Percentiles rank a stretch among this genome's conserved stretches.
Evolutionary conservation across 2,113 vertebrate genomes (phyloP).

Genomic region (Physeter macrocephalus): DNA sequence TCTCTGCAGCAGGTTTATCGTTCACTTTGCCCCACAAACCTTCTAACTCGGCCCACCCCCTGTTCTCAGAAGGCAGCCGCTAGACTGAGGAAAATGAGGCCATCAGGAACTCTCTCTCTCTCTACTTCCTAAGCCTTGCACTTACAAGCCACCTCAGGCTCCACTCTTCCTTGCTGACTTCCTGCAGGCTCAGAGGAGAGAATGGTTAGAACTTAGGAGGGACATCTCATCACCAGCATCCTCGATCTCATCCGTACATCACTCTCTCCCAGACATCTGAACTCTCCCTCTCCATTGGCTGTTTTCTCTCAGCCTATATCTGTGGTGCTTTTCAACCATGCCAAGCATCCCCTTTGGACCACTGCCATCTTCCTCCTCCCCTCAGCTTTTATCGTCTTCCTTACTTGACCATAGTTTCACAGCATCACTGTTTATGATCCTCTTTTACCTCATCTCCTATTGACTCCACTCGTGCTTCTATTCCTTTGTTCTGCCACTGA

Average conservation of each 20-base stretch:
- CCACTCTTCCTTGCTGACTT: not conserved
- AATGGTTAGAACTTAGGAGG: no score
- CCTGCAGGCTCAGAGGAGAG: not conserved
- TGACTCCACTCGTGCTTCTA: not conserved
- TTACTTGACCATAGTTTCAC: not conserved
- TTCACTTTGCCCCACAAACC: not conserved
- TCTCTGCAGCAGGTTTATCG: not conserved
- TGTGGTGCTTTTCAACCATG: not conserved
- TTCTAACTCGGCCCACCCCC: not conserved
- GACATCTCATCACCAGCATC: no score
- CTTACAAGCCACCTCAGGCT: not conserved
- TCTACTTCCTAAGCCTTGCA: not conserved
- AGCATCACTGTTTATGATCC: not conserved
- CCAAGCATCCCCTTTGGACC: not conserved
- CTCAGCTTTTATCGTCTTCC: not conserved
- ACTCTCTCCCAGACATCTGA: not conserved
- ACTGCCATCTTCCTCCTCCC: no score
- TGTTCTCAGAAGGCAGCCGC: fast-evolving
- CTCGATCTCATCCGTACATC: fast-evolving
- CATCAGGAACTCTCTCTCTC: not conserved
- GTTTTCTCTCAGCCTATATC: not conserved
- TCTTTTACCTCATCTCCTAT: not conserved
- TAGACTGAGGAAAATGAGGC: fast-evolving
- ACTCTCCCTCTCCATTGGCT: not conserved
- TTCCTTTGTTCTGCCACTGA: not conserved